Evolutionary conservation across 1,140 invertebrate genomes (phyloP), one percentile per base, ranked within the genome.

Genomic region (Acromyrmex echinatior): DNA sequence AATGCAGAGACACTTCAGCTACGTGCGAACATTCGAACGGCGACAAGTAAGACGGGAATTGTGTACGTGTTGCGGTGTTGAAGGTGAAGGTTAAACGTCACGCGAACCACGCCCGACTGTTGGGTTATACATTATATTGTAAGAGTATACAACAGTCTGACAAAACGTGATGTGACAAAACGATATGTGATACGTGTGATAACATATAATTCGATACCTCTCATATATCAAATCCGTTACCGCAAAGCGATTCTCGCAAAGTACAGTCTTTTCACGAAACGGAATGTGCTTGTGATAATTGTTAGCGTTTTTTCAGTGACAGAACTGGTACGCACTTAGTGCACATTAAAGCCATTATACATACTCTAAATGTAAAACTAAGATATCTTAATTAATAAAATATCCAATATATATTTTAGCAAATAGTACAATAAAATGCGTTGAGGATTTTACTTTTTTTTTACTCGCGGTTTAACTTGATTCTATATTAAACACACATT

Each of bases 11-110:
- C 35, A 21, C 2, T 16, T 2, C 16, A 5, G 31, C 6, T 21
- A 6, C 35, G n/a, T 68, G 65, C 31, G n/a, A 68, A 68, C 21
- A 39, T 39, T 16, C 12, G n/a, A 49, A 7, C 14, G 66, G 21
- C 39, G 39, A 6, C 66, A 45, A 70, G 39, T 49, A 35, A 9
- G 25, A 2, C 25, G 60, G 28, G 18, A 25, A 12, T 3, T 9
- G 5, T 35, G 12, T 1, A 7, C 39, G n/a, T 49, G 66, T 25
- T 39, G 39, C 16, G 18, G 21, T 21, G 21, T 21, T 25, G 25
- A 25, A 70, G 66, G 66, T 70, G 12, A 70, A 49, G 66, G 66
- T 70, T 70, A 49, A 51, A 6, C 35, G n/a, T n/a, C 65, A n/a
- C 35, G 63, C 31, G 63, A 14, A 7, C 5, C 28, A 16, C 63